Percentiles rank a stretch among this genome's conserved stretches.
phyloP scores from a whole-genome alignment of 2,797 vertebrate genomes.

The Lithobates sylvaticus region DNA sequence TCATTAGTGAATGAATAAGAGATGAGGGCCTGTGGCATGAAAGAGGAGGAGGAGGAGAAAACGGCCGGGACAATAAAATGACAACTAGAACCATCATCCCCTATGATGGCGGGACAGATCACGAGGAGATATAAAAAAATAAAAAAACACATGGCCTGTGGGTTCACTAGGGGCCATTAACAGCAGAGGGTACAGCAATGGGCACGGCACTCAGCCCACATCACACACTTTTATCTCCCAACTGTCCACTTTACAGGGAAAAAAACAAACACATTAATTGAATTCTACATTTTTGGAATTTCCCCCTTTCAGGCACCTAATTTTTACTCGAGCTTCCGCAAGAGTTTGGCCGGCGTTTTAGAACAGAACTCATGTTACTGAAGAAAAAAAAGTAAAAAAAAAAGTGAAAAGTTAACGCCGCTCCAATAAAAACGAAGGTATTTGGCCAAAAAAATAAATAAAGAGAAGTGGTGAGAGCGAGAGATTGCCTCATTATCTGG shows the following conservation, averaged over 20 bases:
- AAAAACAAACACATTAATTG: too few species aligned
- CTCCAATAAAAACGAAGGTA: neutral
- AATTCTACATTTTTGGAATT: neutral
- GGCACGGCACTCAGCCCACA: neutral
- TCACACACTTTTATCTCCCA: neutral
- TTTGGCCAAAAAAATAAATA: too few species aligned
- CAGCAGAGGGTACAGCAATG: neutral
- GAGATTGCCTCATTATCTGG: neutral
- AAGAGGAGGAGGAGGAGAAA: neutral
- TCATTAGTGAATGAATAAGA: conserved; percentile 38
- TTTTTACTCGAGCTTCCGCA: neutral
- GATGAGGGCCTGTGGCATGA: neutral
- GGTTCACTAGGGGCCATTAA: neutral
- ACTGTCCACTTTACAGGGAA: neutral
- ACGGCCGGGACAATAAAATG: neutral
- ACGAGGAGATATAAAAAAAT: neutral
- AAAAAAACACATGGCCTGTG: too few species aligned
- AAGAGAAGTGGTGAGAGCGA: neutral
- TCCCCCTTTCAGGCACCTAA: neutral
- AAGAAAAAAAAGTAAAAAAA: too few species aligned
- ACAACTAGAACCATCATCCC: too few species aligned
- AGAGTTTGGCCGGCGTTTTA: neutral
- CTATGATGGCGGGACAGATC: neutral
- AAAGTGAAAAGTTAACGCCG: too few species aligned
- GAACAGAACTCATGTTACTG: neutral